Base-by-base conservation (phyloP, 2,888 invertebrate species). In the Phymatocera aterrima region DNA sequence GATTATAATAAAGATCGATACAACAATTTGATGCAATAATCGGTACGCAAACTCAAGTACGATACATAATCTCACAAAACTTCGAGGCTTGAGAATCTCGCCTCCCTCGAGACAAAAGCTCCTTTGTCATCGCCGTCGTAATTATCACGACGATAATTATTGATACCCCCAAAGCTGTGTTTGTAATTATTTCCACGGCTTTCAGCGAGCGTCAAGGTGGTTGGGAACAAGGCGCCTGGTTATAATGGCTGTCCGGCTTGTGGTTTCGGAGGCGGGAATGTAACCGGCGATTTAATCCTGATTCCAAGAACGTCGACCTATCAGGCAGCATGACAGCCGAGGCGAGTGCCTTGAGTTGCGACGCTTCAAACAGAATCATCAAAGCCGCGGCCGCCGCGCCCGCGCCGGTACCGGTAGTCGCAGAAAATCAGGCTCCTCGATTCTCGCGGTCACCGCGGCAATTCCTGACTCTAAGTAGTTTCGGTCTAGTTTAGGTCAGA, bases 231-330 rank as follows among this genome's bases (percentile, higher is more conserved):
- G 84, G 84, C 84, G 84, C 80, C 83, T 82, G 86, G 85, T 88
- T 89, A 89, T 89, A 89, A 88, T 86, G 88, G 86, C 85, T 84
- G 87, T 88, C 87, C 87, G 84, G 88, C 85, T 86, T 88, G 89
- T 84, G 89, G 89, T 89, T 86, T 82, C 85, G 85, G 83, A 83
- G 85, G 84, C 80, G 82, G 82, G 83, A 57, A 28, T 15, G 83
- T 81, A 81, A 78, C 83, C 83, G 85, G 84, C 85, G 83, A 28
- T 12, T 15, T 68, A 68, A 68, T 68, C 68, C 68, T 34, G 72
- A 37, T 72, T 88, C 87, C 86, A 86, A 87, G 87, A 85, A 85
- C 84, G 83, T 86, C 85, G 84, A 84, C 85, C 86, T 85, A 83
- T 83, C 79, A 80, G 78, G 74, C 28, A 85, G 87, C 86, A 83